phyloP scores from a whole-genome alignment of 2,113 vertebrate genomes.

The Podiceps cristatus region DNA sequence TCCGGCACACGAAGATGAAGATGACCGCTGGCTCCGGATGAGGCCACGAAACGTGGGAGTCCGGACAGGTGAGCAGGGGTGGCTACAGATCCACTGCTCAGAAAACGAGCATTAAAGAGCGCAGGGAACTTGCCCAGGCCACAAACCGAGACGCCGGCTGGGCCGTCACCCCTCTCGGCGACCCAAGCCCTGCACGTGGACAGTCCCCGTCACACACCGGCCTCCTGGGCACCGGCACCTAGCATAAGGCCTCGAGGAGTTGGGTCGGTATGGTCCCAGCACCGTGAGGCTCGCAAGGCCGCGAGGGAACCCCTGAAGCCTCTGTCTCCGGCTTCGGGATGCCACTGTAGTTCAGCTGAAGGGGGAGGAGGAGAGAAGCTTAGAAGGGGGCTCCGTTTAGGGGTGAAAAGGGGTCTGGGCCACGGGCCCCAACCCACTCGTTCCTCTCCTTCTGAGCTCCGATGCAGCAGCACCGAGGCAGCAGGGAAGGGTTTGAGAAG shows the following conservation, averaged over 20 bases:
- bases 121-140: not conserved
- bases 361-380: not conserved
- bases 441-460: not conserved
- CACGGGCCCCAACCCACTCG: not conserved
- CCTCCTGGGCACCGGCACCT: rapidly evolving
- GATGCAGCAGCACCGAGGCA: not conserved
- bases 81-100: not conserved
- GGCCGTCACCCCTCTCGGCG: not conserved
- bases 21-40: not conserved
- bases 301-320: not conserved
- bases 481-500: not conserved
- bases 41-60: not conserved
- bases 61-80: rapidly evolving
- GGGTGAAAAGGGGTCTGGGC: not conserved
- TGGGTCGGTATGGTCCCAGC: not conserved
- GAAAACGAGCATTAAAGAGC: not conserved
- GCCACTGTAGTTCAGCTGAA: not conserved
- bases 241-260: not conserved
- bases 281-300: not conserved
- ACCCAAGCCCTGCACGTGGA: not conserved
- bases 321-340: not conserved
- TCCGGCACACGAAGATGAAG: not conserved
- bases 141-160: rapidly evolving
- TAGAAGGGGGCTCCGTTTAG: not conserved
- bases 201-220: not conserved